These are phyloP conservation scores for Anagrus nilaparvatae DNA, from an alignment of 1,140 invertebrate species.

Conservation along the genomic window DNA sequence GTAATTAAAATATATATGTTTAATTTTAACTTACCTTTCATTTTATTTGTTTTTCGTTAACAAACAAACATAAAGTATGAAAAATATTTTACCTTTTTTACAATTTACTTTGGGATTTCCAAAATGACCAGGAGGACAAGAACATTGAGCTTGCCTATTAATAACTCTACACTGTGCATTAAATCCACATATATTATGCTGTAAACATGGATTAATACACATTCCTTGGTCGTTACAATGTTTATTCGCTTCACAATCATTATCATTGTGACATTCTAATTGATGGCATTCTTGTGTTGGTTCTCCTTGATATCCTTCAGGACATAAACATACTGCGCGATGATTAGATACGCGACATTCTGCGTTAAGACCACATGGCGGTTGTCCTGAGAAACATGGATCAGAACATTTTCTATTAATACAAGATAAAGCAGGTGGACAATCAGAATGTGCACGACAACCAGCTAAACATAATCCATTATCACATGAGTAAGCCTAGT, in stretches of 20 bases:
- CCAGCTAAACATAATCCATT: conserved; percentile 56
- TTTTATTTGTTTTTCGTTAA: neutral
- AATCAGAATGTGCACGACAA: conserved; percentile 71
- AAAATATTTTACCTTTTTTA: conserved; percentile 42
- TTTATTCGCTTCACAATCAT: conserved; percentile 70
- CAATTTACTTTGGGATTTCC: conserved; percentile 76
- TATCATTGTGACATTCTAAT: conserved; percentile 64
- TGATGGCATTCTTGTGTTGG: conserved; percentile 61
- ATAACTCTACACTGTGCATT: conserved; percentile 81
- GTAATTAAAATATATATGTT: too few relatives aligned
- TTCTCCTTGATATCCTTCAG: conserved; percentile 71
- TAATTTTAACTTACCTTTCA: too few relatives aligned
- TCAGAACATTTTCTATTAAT: conserved; percentile 63
- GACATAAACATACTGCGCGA: conserved; percentile 73
- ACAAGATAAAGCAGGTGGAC: conserved; percentile 65
- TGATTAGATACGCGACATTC: conserved; percentile 65
- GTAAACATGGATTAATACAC: conserved; percentile 76
- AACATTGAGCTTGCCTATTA: conserved; percentile 64
- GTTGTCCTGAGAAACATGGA: conserved; percentile 55
- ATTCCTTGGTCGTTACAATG: conserved; percentile 59
- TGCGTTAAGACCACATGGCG: conserved; percentile 65
- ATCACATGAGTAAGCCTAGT: conserved; percentile 52
- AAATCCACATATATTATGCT: conserved; percentile 62
- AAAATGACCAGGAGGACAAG: conserved; percentile 73
- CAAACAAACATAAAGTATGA: too few relatives aligned